Evolutionary conservation across 2,113 vertebrate genomes (phyloP), one percentile per base, ranked within the genome.

Genomic region (Ptychochromis oligacanthus): DNA sequence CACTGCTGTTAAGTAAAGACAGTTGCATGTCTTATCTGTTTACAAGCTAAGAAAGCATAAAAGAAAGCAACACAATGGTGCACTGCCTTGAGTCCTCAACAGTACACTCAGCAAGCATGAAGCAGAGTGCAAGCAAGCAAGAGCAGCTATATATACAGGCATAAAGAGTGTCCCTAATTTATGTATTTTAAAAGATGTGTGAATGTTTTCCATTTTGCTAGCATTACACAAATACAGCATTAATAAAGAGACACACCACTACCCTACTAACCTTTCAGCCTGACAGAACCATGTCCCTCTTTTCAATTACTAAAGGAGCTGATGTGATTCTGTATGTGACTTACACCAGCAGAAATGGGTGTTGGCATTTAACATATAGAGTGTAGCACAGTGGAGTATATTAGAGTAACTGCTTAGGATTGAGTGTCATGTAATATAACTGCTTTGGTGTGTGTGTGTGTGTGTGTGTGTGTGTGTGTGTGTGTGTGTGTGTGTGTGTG

Each of bases 251-350:
- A 9, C 59, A 60, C 75, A 83, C 58, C 40, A 79, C 70, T 49
- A 11, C 9, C 40, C 54, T 22, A 52, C 75, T 52, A 80, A 77
- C 8, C 70, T 55, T 80, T 72, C 83, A 59, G n/a, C 31, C 70
- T 28, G 24, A 65, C 36, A 78, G 61, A 79, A 36, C 31, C 55
- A 49, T n/a, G 62, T 82, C 64, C 82, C 13, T 59, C 7, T 61
- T 15, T 31, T 90, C 17, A 87, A 87, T 92, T 79, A 91, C 89
- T 89, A 6, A 89, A 57, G 56, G 24, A 15, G 56, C 31, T 49
- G 54, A 12, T 15, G 22, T 43, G 81, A 43, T 54, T 60, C 64
- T 78, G 24, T 75, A 52, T 22, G 80, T 79, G 74, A 88, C 56
- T 36, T 49, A 31, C 40, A 59, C 49, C 80, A 65, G 87, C 65